A percentile compares a stretch with the other conserved stretches of the same genome.
Evolutionary conservation across 2,888 invertebrate species (phyloP).

Genomic region (Eulithis prunata): DNA sequence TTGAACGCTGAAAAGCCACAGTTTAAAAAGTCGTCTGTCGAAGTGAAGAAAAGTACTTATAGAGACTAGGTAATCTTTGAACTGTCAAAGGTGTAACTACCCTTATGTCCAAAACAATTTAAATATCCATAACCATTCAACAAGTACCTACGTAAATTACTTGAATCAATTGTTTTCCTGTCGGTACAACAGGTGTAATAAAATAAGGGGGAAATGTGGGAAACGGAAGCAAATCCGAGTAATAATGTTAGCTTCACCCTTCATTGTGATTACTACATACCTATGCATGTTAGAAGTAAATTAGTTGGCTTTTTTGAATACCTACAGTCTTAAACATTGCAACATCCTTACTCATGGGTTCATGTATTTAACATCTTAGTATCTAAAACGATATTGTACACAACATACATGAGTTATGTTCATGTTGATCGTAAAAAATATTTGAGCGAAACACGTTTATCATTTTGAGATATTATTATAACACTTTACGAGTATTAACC

Average conservation of each 20-base stretch:
- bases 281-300: slow-evolving; percentile 2
- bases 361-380: too few species aligned
- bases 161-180: slow-evolving; percentile 48
- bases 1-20: too few species aligned
- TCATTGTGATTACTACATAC: slow-evolving; percentile 26
- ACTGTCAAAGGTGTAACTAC: slow-evolving; percentile 1
- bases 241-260: slow-evolving; percentile 37
- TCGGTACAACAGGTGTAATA: slow-evolving; percentile 65
- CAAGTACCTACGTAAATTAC: slow-evolving; percentile 32
- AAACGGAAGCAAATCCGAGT: slow-evolving; percentile 44
- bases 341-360: too few species aligned
- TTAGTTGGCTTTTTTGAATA: too few species aligned
- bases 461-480: background rate
- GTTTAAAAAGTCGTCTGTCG: too few species aligned
- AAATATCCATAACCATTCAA: slow-evolving; percentile 35
- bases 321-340: too few species aligned
- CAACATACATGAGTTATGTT: too few species aligned
- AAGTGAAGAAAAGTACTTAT: too few species aligned
- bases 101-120: slow-evolving; percentile 10
- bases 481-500: background rate
- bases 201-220: slow-evolving; percentile 57
- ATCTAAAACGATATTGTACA: too few species aligned
- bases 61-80: background rate
- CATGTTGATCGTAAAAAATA: background rate
- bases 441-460: background rate